phyloP scores from a whole-genome alignment of 2,113 vertebrate genomes.

The Urocynchramus pylzowi region DNA sequence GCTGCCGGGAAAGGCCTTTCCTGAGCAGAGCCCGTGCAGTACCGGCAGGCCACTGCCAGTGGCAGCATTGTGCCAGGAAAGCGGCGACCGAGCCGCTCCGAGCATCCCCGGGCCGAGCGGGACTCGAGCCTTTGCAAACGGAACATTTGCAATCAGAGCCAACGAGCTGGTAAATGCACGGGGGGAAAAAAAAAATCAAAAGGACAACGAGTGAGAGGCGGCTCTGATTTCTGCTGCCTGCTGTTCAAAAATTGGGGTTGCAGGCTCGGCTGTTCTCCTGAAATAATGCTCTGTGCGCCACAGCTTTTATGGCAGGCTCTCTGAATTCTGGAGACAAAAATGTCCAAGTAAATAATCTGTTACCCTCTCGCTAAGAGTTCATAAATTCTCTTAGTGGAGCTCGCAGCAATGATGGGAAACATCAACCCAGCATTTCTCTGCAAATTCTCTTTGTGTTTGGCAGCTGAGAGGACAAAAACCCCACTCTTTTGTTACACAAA shows the following conservation, averaged over 20 bases:
- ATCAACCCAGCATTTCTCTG: neutral
- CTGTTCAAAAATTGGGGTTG: neutral
- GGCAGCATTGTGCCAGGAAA: slow-evolving; percentile 83
- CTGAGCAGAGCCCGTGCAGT: neutral
- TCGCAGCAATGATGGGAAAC: neutral
- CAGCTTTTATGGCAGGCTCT: neutral
- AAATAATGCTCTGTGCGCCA: neutral
- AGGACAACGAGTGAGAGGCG: neutral
- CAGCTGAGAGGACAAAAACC: neutral
- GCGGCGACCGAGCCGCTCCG: neutral
- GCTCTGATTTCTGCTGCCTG: neutral
- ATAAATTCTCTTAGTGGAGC: neutral
- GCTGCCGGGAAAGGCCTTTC: accelerated
- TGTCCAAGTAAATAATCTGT: neutral
- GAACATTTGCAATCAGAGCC: neutral
- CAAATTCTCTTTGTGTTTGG: neutral
- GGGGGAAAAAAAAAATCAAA: neutral
- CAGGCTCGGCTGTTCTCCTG: neutral
- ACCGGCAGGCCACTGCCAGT: slow-evolving; percentile 63
- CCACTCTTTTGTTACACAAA: neutral
- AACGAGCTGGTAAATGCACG: neutral
- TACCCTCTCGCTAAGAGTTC: neutral
- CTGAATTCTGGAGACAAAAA: neutral
- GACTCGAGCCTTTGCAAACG: neutral
- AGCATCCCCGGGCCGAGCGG: neutral